Conservation (phyloP, 2,113 vertebrate genomes). For the Procavia capensis region DNA sequence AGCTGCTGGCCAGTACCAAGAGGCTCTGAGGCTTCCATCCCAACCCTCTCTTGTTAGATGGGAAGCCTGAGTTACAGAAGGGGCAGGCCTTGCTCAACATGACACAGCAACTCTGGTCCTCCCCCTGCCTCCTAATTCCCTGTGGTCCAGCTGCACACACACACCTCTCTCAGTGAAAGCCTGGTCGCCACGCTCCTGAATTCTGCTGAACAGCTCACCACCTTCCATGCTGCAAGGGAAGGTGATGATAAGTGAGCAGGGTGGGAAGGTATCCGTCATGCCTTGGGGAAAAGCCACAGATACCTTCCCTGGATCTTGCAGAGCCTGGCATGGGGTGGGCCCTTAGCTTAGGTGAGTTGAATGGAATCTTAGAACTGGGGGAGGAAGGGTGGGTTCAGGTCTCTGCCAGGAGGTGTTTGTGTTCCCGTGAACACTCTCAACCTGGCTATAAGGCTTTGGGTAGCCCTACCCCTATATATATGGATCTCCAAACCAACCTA, state of each 20-base stretch:
- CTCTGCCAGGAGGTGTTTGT: not conserved
- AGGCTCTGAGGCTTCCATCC: not conserved
- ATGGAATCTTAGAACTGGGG: not conserved
- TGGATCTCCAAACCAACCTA: too few species aligned
- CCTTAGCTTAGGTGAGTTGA: not conserved
- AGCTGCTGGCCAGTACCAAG: not conserved
- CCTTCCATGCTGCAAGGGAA: constrained; percentile 95
- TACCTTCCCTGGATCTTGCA: not conserved
- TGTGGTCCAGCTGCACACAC: not conserved
- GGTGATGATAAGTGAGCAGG: not conserved
- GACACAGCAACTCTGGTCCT: not conserved
- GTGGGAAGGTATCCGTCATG: not conserved
- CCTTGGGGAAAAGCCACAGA: not conserved
- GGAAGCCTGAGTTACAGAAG: not conserved
- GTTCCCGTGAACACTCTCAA: not conserved
- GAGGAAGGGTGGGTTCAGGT: not conserved
- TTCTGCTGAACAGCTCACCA: constrained; percentile 97
- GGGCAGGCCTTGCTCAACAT: not conserved
- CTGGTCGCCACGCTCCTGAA: constrained; percentile 97
- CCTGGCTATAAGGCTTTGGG: not conserved
- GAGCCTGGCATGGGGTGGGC: not conserved
- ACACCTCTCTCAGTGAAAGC: constrained; percentile 98
- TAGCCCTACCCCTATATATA: not conserved
- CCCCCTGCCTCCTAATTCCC: too few species aligned
- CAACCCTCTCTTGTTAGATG: not conserved